phyloP scores from a whole-genome alignment of 2,888 invertebrate species.

The Athalia rosae region DNA sequence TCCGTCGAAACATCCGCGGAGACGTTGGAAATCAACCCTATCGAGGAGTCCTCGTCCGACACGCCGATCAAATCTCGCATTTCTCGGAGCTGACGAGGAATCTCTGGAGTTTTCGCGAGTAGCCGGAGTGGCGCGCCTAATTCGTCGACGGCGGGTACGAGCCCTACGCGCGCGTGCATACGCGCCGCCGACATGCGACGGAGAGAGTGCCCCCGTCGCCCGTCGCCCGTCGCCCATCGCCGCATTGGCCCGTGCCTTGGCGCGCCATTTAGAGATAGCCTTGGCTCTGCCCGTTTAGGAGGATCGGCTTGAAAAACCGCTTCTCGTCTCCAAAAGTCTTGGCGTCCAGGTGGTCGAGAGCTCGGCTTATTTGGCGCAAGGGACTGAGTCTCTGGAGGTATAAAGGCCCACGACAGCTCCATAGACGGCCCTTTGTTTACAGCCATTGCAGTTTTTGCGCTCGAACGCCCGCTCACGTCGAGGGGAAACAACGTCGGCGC shows the following conservation, averaged over 20 bases:
- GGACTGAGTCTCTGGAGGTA: constrained; percentile 31
- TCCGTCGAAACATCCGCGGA: too few species aligned
- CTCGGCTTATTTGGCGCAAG: constrained; percentile 42
- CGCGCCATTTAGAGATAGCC: constrained; percentile 62
- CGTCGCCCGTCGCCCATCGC: constrained; percentile 37
- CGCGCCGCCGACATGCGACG: constrained; percentile 1
- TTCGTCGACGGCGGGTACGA: constrained; percentile 50
- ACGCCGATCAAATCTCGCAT: constrained; percentile 11
- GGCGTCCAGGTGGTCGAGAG: constrained; percentile 46
- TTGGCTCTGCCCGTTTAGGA: constrained; percentile 66
- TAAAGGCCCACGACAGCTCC: constrained; percentile 43
- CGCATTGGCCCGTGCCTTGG: constrained; percentile 37
- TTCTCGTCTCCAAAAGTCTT: constrained; percentile 55
- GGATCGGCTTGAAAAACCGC: constrained; percentile 59
- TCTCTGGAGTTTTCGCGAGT: not conserved
- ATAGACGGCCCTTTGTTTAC: constrained; percentile 45
- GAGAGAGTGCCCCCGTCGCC: constrained; percentile 14
- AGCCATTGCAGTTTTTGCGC: constrained; percentile 41
- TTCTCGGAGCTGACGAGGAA: constrained; percentile 19
- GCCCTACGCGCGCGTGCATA: not conserved
- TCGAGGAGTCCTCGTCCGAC: too few species aligned
- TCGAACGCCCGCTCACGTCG: constrained; percentile 40
- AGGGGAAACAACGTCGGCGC: constrained; percentile 8
- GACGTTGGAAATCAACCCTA: too few species aligned
- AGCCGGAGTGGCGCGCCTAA: constrained; percentile 4